Evolutionary conservation across 2,113 vertebrate species (phyloP), one percentile per base, ranked within the genome.

Genomic region (Perca flavescens): DNA sequence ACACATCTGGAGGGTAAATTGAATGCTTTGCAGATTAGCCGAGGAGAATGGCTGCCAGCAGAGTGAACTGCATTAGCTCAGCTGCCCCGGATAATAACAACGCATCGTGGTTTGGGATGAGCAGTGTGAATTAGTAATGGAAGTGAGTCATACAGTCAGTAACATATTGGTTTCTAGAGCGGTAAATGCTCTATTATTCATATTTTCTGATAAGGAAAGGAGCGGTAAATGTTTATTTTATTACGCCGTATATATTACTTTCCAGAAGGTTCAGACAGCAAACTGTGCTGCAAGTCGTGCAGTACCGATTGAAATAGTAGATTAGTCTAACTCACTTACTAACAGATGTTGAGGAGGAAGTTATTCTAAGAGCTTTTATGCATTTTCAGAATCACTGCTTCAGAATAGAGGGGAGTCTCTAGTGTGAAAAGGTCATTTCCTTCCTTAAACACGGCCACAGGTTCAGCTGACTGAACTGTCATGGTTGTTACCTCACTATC

Each of bases 1-100:
- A 62, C 86, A 84, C 90, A 90, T 85, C 88, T 91, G 86, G 90
- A 89, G 87, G 91, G 69, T 64, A 72, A 87, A 83, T 56, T 74
- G 60, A 91, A 85, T 14, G 62, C 72, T 62, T 78, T 82, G 78
- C 70, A 77, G 84, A 91, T 88, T 89, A 90, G 83, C 34, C 2
- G 46, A 67, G 60, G 57, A 61, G 66, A 52, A 47, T 22, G 46
- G 71, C 58, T 84, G 82, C 71, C 77, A 40, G 62, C 65, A 72
- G 85, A 77, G 64, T 5, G 31, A 58, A 63, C 56, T 46, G 61
- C 65, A 74, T 86, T 83, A 81, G 84, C 69, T 25, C 80, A 86
- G 77, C 80, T 79, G 86, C 79, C 57, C 74, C 6, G 12, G 77
- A 81, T 87, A 77, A 90, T 54, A 80, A 68, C 78, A 82, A 75